Evolutionary conservation across 2,797 vertebrate genomes (phyloP).

Genomic region (Trachops cirrhosus): DNA sequence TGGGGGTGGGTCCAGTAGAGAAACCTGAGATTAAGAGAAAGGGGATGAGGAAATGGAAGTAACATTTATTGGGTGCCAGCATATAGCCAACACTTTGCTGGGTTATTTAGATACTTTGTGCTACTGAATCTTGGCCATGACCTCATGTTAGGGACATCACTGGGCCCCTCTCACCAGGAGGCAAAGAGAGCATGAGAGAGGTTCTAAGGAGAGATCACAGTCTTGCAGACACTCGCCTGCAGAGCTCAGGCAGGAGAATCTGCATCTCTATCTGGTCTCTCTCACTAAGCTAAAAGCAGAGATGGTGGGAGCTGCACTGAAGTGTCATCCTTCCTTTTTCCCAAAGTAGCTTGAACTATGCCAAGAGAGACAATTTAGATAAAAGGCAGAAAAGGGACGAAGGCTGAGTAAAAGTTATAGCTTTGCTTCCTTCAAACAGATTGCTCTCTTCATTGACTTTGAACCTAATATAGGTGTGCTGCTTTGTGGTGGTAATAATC

Average conservation of each 20-base stretch:
- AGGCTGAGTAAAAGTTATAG: background rate
- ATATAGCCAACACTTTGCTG: background rate
- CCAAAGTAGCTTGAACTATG: background rate
- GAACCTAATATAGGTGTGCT: background rate
- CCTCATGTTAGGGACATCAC: background rate
- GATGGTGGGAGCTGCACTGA: background rate
- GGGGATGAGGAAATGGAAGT: background rate
- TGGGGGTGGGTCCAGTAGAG: no score
- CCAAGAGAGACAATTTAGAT: background rate
- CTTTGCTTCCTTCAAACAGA: background rate
- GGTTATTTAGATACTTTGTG: background rate
- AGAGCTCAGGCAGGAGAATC: background rate
- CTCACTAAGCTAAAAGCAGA: background rate
- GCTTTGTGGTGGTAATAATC: background rate
- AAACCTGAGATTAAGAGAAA: background rate
- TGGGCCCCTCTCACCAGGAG: background rate
- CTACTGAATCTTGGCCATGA: background rate
- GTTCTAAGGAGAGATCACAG: background rate
- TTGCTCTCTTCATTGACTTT: background rate
- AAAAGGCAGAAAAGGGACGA: background rate
- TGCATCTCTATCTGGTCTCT: background rate
- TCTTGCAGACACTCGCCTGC: rapidly evolving
- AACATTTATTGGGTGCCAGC: background rate
- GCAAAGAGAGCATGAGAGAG: background rate
- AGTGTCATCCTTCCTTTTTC: background rate